Percentiles rank a stretch among this genome's conserved stretches.
These are phyloP conservation scores for Octopus bimaculoides DNA, from an alignment of 1,140 invertebrate genomes.

Conservation along the genomic window DNA sequence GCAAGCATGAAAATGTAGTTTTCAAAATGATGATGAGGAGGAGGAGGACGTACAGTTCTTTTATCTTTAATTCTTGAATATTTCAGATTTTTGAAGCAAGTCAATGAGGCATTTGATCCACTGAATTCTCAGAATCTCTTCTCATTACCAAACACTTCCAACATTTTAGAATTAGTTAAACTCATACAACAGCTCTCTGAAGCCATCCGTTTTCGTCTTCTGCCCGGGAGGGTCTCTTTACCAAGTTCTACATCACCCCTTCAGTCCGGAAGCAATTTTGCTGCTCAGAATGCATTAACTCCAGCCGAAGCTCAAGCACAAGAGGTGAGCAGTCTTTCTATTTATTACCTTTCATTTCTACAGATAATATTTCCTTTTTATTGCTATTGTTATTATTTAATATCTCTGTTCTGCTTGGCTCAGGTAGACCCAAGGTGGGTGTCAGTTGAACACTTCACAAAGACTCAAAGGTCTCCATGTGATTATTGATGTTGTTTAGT, in stretches of 20 bases:
- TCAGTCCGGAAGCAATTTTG: conserved; percentile 2
- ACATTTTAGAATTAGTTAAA: conserved; percentile 59
- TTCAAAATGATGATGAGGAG: too few species aligned
- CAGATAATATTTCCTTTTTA: too few species aligned
- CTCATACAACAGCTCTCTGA: conserved; percentile 59
- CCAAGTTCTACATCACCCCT: conserved; percentile 14
- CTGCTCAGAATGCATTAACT: conserved; percentile 13
- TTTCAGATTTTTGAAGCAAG: conserved; percentile 48
- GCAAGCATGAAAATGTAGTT: too few species aligned
- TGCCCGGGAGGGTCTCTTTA: conserved; percentile 44
- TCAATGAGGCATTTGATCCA: conserved; percentile 54
- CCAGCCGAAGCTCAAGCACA: conserved; percentile 24
- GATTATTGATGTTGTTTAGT: too few species aligned
- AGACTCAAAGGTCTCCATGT: too few species aligned
- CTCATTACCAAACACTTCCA: conserved; percentile 31
- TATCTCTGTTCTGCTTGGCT: too few species aligned
- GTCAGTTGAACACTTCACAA: too few species aligned
- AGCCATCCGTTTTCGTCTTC: conserved; percentile 59
- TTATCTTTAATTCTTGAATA: conserved; percentile 2
- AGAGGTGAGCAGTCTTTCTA: conserved; percentile 22
- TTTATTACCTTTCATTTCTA: background rate
- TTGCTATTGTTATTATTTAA: too few species aligned
- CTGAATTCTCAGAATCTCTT: conserved; percentile 35
- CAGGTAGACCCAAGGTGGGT: too few species aligned
- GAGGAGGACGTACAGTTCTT: too few species aligned